phyloP scores from a whole-genome alignment of 2,888 invertebrate species.

The Tetragonisca angustula region DNA sequence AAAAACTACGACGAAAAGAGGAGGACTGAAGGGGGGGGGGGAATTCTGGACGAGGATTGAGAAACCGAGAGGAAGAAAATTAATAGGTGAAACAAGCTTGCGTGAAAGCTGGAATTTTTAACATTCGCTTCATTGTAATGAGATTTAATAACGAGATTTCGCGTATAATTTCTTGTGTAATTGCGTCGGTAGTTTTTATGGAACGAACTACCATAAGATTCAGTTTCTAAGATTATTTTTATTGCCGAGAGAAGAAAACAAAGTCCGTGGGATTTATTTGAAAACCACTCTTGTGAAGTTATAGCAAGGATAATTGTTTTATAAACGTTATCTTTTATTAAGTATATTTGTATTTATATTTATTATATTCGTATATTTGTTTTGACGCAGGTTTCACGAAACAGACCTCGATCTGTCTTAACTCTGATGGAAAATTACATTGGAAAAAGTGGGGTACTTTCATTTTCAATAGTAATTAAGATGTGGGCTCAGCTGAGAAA shows the following conservation, averaged over 20 bases:
- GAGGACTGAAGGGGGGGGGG: neutral
- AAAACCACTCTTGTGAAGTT: neutral
- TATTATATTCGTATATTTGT: neutral
- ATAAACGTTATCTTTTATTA: neutral
- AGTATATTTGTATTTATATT: no score
- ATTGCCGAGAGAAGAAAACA: neutral
- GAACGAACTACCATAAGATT: neutral
- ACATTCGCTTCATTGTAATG: neutral
- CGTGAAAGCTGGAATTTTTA: neutral
- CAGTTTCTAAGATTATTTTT: neutral
- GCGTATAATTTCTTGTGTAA: neutral
- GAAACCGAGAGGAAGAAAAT: neutral
- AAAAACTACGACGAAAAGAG: neutral
- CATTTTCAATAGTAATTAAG: neutral
- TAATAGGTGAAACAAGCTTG: constrained; percentile 8
- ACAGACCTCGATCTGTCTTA: neutral
- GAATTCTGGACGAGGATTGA: neutral
- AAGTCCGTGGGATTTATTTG: neutral
- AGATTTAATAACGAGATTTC: neutral
- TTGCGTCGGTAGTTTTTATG: neutral
- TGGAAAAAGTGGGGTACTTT: neutral
- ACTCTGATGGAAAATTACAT: neutral
- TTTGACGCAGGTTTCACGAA: neutral
- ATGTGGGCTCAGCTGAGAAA: neutral
- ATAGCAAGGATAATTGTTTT: neutral